Conservation (phyloP, 2,113 vertebrate genomes). For the Vidua chalybeata region DNA sequence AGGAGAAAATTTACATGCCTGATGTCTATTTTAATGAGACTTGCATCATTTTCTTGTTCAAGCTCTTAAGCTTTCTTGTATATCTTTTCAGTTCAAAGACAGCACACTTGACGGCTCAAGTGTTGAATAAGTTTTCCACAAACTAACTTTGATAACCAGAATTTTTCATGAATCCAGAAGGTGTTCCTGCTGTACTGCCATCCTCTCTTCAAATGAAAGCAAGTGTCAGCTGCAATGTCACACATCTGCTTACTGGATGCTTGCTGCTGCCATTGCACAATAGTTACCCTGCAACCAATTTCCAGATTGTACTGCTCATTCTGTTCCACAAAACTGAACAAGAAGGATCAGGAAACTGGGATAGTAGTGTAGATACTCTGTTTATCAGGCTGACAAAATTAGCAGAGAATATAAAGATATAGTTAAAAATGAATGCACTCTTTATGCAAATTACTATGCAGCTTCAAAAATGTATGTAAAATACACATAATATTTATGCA, state of each 20-base stretch:
- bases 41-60: conserved; percentile 24
- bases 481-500: neutral
- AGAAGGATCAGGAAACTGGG: neutral
- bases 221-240: conserved; percentile 3
- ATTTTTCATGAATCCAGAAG: conserved; percentile 13
- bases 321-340: neutral
- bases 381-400: conserved; percentile 33
- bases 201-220: neutral
- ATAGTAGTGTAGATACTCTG: neutral
- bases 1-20: neutral
- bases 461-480: neutral
- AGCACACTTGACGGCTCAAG: neutral
- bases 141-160: neutral
- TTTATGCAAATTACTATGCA: neutral
- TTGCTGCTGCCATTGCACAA: neutral
- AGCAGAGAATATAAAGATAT: neutral
- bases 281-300: neutral
- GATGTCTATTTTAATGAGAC: conserved; percentile 1
- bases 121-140: conserved; percentile 5
- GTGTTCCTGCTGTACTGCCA: neutral
- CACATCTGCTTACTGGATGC: neutral
- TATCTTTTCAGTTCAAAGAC: conserved; percentile 41
- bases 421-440: neutral
- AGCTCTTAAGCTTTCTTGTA: neutral
- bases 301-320: neutral